Percentiles rank a stretch among this genome's conserved stretches.
Conservation (phyloP, 2,888 invertebrate genomes). For the Lithophane semibrunnea region DNA sequence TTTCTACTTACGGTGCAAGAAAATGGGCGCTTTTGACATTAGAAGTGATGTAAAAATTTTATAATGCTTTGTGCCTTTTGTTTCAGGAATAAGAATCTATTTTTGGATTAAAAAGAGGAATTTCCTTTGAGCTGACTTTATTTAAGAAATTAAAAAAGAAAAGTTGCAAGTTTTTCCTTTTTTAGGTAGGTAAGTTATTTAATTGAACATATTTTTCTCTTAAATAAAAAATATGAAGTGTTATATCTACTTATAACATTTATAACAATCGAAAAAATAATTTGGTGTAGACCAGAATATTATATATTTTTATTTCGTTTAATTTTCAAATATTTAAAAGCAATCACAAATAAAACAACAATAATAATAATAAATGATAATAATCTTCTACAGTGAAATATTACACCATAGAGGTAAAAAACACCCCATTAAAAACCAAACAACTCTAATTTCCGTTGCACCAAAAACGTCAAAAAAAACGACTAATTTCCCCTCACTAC, state of each 20-base stretch:
- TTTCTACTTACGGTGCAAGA: slow-evolving; percentile 52
- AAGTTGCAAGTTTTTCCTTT: neutral
- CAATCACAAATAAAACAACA: neutral
- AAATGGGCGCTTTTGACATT: neutral
- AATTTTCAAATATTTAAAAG: neutral
- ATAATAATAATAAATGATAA: too few species aligned
- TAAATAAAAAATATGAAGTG: neutral
- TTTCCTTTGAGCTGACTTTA: neutral
- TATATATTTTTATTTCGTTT: neutral
- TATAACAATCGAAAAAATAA: neutral
- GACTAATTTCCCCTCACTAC: slow-evolving; percentile 46
- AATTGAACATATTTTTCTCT: neutral
- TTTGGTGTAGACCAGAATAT: too few species aligned
- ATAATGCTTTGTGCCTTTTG: slow-evolving; percentile 9
- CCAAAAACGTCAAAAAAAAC: slow-evolving; percentile 38
- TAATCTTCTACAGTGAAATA: neutral
- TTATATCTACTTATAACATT: too few species aligned
- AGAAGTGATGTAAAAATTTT: neutral
- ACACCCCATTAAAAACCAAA: slow-evolving; percentile 8
- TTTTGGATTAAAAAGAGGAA: neutral
- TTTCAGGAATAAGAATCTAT: slow-evolving; percentile 1
- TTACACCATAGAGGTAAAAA: neutral
- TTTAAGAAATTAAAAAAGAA: neutral
- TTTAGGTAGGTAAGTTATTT: too few species aligned
- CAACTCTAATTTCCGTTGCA: slow-evolving; percentile 54